Conservation (phyloP, 92 coral and sea anemone species). For the Epizoanthus ramosus region DNA sequence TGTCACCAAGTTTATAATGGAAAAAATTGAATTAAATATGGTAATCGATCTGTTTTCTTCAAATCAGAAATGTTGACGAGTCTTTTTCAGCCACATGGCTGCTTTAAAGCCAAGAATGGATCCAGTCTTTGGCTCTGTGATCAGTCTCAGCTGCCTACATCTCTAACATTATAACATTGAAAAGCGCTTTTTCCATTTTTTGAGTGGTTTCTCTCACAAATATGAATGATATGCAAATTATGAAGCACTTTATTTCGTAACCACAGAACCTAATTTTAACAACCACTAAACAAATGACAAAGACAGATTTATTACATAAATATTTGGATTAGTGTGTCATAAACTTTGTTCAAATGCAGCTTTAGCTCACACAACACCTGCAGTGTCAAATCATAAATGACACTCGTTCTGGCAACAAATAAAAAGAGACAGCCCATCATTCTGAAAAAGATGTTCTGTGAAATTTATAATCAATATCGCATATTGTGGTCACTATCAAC, state of each 20-base stretch:
- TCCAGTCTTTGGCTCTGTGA: not conserved
- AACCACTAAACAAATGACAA: not conserved
- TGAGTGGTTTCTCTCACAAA: not conserved
- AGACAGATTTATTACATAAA: conserved; percentile 25
- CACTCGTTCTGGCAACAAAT: too few relatives aligned
- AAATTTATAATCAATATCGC: not conserved
- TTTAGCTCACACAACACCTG: not conserved
- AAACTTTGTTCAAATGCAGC: conserved; percentile 32
- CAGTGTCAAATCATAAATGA: not conserved
- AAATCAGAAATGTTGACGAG: not conserved
- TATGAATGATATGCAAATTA: not conserved
- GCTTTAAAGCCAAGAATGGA: not conserved
- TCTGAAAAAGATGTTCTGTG: not conserved
- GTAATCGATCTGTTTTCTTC: conserved; percentile 1
- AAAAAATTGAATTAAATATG: conserved; percentile 21
- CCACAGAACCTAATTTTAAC: not conserved
- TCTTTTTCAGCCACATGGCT: conserved; percentile 22
- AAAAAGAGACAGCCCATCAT: too few relatives aligned
- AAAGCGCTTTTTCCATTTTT: not conserved
- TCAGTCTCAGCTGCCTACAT: not conserved
- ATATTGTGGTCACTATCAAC: too few relatives aligned
- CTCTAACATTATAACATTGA: not conserved
- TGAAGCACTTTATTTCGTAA: not conserved
- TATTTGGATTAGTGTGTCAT: not conserved
- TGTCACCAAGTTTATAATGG: not conserved